These are phyloP conservation scores for Calephelis virginiensis DNA, from an alignment of 1,140 invertebrate species.

Conservation along the genomic window DNA sequence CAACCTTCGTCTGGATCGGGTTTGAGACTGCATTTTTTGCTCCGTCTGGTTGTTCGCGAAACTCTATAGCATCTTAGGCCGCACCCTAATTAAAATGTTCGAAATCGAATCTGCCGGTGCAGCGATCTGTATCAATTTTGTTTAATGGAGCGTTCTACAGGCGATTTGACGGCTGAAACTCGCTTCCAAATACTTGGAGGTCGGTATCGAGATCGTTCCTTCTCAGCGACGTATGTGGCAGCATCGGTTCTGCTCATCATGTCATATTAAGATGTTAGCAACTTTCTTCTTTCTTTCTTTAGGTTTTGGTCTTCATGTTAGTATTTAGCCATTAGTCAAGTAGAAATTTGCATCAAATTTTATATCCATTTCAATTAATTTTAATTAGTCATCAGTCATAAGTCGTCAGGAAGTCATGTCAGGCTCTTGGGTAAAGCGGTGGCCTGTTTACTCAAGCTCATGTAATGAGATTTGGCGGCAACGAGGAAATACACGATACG, in stretches of 20 bases:
- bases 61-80: conserved; percentile 40
- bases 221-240: conserved; percentile 22
- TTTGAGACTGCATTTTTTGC: conserved; percentile 9
- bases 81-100: conserved; percentile 70
- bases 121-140: conserved; percentile 70
- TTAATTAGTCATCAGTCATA: too few species aligned
- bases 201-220: conserved; percentile 24
- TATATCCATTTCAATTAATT: too few species aligned
- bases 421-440: too few species aligned
- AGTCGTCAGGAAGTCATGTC: too few species aligned
- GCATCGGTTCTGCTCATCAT: too few species aligned
- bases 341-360: too few species aligned
- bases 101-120: conserved; percentile 54
- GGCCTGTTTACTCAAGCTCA: too few species aligned
- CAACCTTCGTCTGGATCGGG: not conserved
- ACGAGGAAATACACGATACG: too few species aligned
- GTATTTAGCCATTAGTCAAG: too few species aligned
- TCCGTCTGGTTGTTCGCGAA: conserved; percentile 36
- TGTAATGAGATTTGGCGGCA: too few species aligned
- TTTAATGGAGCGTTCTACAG: conserved; percentile 61
- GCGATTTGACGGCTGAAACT: conserved; percentile 41
- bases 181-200: conserved; percentile 32
- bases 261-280: not conserved
- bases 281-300: too few species aligned
- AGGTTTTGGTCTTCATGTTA: too few species aligned